A percentile compares a stretch with the other conserved stretches of the same genome.
phyloP scores from a whole-genome alignment of 2,888 invertebrate species.

The Ichneumoninae sp. region DNA sequence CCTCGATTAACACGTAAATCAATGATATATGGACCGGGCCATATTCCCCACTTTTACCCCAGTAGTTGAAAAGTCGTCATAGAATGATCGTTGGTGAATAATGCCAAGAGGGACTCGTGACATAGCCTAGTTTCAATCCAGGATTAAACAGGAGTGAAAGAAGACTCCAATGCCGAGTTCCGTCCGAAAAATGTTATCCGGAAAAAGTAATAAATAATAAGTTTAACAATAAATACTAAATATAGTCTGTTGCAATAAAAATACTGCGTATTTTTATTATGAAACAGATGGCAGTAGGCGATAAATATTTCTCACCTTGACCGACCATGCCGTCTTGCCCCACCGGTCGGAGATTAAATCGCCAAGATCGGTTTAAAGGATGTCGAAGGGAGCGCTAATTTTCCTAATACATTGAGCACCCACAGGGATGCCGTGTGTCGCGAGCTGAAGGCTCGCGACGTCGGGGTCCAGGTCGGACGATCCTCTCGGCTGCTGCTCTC shows the following conservation, averaged over 20 bases:
- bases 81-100: too few relatives aligned
- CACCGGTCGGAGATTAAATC: constrained; percentile 51
- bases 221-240: background rate
- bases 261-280: background rate
- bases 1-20: too few relatives aligned
- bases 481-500: constrained; percentile 69
- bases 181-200: too few relatives aligned
- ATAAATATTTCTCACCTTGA: background rate
- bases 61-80: too few relatives aligned
- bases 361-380: constrained; percentile 41
- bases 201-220: too few relatives aligned
- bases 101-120: too few relatives aligned
- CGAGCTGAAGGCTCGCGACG: constrained; percentile 46
- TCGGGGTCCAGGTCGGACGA: constrained; percentile 45
- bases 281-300: background rate
- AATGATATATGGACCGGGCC: too few relatives aligned
- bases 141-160: too few relatives aligned
- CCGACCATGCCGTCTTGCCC: background rate
- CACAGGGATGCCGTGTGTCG: constrained; percentile 54
- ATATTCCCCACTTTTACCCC: too few relatives aligned
- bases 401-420: constrained; percentile 82
- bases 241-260: background rate
- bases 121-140: too few relatives aligned
- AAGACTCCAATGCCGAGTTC: too few relatives aligned
- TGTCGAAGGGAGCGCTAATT: constrained; percentile 75